Base-by-base conservation (phyloP, 2,797 vertebrate genomes). In the Ammospiza maritima region DNA sequence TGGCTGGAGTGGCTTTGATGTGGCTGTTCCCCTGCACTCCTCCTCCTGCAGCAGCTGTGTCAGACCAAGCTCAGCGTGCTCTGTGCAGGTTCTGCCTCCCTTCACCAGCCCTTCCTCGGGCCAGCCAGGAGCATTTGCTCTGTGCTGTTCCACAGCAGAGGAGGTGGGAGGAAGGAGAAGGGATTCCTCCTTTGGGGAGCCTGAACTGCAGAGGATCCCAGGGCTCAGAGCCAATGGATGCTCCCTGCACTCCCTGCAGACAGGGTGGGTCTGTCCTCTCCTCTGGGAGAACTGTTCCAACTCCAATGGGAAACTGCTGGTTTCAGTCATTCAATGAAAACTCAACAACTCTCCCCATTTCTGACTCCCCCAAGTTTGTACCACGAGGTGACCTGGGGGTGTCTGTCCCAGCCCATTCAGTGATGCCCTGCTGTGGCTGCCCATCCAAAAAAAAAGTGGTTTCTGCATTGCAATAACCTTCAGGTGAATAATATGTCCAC, bases 1-100 rank as follows among this genome's bases (percentile, higher is more conserved):
- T 89, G 80, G 80, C 44, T 83, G 23, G 57, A 80, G 94, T 72
- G 88, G 58, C 75, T 97, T 69, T 72, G 85, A 56, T 58, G 85
- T n/a, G 74, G 27, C 11, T 48, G 74, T 45, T 79, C 13, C 62
- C 45, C 70, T 95, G 44, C 36, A 18, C 51, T 75, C 50, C 75
- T 18, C 25, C 61, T 81, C 64, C 40, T 36, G 22, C 36, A 34
- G 90, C 78, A 75, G 70, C 77, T 19, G 60, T 2, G 3, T 36
- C 60, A 71, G 32, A 62, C 34, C 45, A 20, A 47, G 67, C 1
- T 4, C 45, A 25, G 66, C 19, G 25, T 1, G 13, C 6, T 20
- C 57, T 64, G 53, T 22, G 66, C 1, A 79, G 61, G 13, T 1
- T 2, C 67, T 90, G 44, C 60, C 32, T 85, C n/a, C 48, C 45